phyloP scores from a whole-genome alignment of 2,113 vertebrate genomes.

The Rhabdornis inornatus region DNA sequence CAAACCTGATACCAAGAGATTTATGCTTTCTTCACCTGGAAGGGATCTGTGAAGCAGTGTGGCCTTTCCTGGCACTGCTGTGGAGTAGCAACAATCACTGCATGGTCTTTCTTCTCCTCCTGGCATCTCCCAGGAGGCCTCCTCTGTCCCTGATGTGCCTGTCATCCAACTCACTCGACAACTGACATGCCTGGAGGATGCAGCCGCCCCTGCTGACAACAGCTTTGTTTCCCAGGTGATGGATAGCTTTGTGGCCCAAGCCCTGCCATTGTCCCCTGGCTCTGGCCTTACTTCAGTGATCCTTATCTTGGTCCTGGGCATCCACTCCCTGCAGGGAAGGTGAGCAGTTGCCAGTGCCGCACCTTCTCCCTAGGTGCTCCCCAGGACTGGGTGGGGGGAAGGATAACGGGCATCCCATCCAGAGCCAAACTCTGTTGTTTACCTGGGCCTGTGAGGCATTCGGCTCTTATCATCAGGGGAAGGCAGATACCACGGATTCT shows the following conservation, averaged over 20 bases:
- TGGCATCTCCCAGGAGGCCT: conserved; percentile 31
- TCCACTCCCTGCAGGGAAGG: conserved; percentile 46
- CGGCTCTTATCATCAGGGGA: conserved; percentile 57
- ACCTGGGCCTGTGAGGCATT: conserved; percentile 36
- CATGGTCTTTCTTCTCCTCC: background rate
- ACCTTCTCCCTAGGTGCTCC: background rate
- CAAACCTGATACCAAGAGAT: background rate
- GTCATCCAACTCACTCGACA: conserved; percentile 51
- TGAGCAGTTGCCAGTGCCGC: conserved; percentile 55
- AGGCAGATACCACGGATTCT: conserved; percentile 57
- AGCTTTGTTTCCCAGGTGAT: conserved; percentile 82
- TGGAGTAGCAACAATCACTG: fast-evolving
- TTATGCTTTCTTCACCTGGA: background rate
- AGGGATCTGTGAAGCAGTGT: background rate
- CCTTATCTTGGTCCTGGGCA: conserved; percentile 76
- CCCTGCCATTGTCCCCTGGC: conserved; percentile 71
- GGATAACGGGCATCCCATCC: background rate
- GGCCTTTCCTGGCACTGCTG: background rate
- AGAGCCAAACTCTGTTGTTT: conserved; percentile 30
- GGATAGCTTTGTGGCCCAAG: conserved; percentile 75
- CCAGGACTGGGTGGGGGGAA: background rate
- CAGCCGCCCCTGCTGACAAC: conserved; percentile 73
- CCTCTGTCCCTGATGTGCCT: background rate
- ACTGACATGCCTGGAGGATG: conserved; percentile 73
- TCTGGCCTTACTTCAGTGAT: conserved; percentile 55